Conservation (phyloP, 2,113 vertebrate genomes). For the Toxostoma redivivum region DNA sequence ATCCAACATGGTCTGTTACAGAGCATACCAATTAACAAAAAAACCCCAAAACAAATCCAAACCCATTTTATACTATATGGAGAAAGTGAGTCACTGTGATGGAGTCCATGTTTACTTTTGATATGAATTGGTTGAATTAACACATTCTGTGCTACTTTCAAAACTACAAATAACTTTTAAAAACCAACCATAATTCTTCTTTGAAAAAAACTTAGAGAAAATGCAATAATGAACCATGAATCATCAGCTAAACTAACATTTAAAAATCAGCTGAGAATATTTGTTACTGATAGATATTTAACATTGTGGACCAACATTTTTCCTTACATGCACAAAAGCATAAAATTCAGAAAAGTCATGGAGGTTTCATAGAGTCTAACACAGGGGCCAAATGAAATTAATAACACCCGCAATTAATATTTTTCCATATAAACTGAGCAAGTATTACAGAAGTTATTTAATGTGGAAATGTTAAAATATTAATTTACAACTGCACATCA, state of each 20-base stretch:
- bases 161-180: not conserved
- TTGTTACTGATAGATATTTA: not conserved
- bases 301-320: not conserved
- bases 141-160: not conserved
- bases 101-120: not conserved
- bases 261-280: not conserved
- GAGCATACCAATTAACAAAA: not conserved
- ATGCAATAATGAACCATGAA: not conserved
- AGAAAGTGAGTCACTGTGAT: accelerated
- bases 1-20: not conserved
- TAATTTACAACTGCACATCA: not conserved
- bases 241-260: not conserved
- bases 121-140: not conserved
- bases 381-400: not conserved
- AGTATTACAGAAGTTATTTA: not conserved
- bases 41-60: accelerated
- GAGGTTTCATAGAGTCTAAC: not conserved
- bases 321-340: not conserved
- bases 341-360: not conserved
- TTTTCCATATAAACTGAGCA: not conserved
- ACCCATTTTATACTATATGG: not conserved
- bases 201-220: not conserved
- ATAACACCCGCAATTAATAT: not conserved
- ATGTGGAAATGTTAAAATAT: not conserved
- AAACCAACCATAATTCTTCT: not conserved